Evolutionary conservation across 2,113 vertebrate species (phyloP).

Genomic region (Candoia aspera): DNA sequence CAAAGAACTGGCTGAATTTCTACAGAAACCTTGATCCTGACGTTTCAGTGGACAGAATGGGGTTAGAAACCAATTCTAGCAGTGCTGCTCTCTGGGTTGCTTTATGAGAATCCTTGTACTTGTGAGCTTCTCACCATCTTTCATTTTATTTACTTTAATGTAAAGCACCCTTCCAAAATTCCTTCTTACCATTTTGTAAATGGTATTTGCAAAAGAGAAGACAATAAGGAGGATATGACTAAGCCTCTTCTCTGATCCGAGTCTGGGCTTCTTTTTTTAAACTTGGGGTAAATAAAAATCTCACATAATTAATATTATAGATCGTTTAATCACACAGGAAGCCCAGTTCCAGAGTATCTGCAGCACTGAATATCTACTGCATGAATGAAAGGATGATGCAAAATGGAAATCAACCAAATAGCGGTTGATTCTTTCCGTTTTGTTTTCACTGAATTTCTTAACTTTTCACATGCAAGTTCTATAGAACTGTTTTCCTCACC

Average conservation of each 20-base stretch:
- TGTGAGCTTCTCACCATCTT: neutral
- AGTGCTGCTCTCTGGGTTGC: neutral
- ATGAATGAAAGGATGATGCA: neutral
- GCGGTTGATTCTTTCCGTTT: neutral
- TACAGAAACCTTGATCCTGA: neutral
- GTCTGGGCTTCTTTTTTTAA: too few species aligned
- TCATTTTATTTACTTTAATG: neutral
- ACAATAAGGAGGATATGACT: too few species aligned
- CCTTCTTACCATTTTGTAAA: too few species aligned
- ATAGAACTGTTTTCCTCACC: neutral
- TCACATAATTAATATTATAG: neutral
- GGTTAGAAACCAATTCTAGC: neutral
- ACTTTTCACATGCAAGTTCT: neutral
- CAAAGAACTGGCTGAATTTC: neutral
- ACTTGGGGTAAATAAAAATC: neutral
- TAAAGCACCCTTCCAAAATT: neutral
- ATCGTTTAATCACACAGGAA: neutral
- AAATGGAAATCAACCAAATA: neutral
- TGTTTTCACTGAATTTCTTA: neutral
- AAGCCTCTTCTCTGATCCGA: neutral
- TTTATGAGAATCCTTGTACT: neutral
- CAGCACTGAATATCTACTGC: neutral
- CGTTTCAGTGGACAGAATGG: neutral
- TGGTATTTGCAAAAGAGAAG: neutral
- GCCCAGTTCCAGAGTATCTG: neutral